Base-by-base conservation (phyloP, 2,888 invertebrate genomes). In the Agapetus fuscipes region DNA sequence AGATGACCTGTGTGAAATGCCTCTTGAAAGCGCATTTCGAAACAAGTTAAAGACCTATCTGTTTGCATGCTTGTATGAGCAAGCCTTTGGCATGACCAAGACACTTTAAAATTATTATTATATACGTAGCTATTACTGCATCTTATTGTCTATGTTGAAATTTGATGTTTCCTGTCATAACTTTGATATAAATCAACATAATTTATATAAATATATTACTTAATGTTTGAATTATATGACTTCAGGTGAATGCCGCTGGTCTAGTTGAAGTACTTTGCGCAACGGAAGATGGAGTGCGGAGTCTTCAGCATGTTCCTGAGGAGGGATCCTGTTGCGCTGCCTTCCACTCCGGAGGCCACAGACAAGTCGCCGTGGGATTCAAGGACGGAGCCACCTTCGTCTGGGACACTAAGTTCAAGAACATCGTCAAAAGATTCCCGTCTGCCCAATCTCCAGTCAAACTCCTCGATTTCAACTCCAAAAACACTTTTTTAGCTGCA, bases 401-500 rank as follows among this genome's bases (percentile, higher is more conserved):
- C 49, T 70, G 70, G 70, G 68, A 70, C 39, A 67, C 68, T 2
- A 70, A 65, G 48, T 63, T 57, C 31, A 69, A 68, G 56, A 60
- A 54, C 25, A 56, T 66, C n/a, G 60, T 54, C 0, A 70, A 70
- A 53, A 61, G 66, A 50, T 68, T 69, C 49, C 63, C 68, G 0
- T 56, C 58, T 6, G 62, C 65, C 3, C 48, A 60, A 11, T 62
- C 62, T 3, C 52, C 57, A 35, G 64, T 70, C 0, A 62, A 64
- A 45, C 59, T 56, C 41, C 50, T 71, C 31, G 69, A 68, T 48
- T 69, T 62, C 43, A 69, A 69, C 54, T 57, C 65, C 4, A 70
- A 65, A 51, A 70, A 70, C 45, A 66, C 64, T 13, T 65, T 61
- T 51, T 51, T 71, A 24, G 71, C 71, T 5, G 67, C 69, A 5